Evolutionary conservation across 2,888 invertebrate genomes (phyloP).

Genomic region (Plebejus melissa): DNA sequence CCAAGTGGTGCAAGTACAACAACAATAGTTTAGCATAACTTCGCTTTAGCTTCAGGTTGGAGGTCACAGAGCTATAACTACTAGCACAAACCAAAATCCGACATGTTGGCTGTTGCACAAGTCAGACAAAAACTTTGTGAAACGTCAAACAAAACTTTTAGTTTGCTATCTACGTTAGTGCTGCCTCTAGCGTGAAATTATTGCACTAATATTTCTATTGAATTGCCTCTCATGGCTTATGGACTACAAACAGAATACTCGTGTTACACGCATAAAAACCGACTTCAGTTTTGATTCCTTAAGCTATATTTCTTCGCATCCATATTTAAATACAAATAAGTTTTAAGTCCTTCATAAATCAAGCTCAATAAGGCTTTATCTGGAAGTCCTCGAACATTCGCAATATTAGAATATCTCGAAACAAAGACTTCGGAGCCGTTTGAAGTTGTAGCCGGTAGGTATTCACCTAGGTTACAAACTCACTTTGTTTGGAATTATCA

Average conservation of each 20-base stretch:
- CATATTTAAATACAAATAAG: not conserved
- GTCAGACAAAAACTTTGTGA: too few relatives aligned
- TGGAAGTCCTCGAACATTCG: not conserved
- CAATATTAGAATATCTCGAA: conserved; percentile 4
- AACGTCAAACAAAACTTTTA: too few relatives aligned
- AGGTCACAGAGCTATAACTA: too few relatives aligned
- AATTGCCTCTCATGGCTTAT: too few relatives aligned
- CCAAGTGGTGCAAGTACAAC: too few relatives aligned
- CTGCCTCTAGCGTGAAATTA: too few relatives aligned
- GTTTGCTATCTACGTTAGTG: too few relatives aligned
- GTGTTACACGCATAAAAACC: not conserved
- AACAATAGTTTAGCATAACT: too few relatives aligned
- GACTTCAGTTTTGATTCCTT: not conserved
- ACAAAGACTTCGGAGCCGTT: not conserved
- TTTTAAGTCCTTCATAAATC: not conserved
- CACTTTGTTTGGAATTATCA: not conserved
- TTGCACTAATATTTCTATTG: too few relatives aligned
- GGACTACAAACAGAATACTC: not conserved
- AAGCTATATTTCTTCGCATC: not conserved
- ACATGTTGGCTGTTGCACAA: too few relatives aligned
- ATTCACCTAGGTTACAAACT: not conserved
- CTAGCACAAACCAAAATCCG: too few relatives aligned
- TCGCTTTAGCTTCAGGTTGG: too few relatives aligned
- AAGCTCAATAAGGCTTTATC: not conserved
- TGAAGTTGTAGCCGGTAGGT: not conserved